Percentiles rank a stretch among this genome's conserved stretches.
Conservation (phyloP, 1,140 invertebrate species). For the Anagrus nilaparvatae region DNA sequence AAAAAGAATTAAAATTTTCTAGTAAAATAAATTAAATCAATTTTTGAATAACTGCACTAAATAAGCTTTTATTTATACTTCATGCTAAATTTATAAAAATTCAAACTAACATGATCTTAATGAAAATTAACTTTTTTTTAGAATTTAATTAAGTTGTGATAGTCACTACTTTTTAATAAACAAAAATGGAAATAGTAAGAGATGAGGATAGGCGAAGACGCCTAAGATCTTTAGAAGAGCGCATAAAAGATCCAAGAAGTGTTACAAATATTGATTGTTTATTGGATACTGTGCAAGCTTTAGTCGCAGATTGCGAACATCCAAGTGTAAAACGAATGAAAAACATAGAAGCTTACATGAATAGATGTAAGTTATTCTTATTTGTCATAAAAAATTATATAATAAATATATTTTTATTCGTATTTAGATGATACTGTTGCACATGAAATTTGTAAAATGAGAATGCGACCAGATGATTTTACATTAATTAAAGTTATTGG, state of each 20-base stretch:
- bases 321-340: conserved; percentile 90
- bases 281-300: conserved; percentile 89
- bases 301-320: conserved; percentile 93
- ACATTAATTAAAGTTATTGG: conserved; percentile 96
- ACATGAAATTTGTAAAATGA: conserved; percentile 71
- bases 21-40: too few species aligned
- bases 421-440: conserved; percentile 81
- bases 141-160: too few species aligned
- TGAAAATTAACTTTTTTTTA: conserved; percentile 13
- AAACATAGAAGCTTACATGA: conserved; percentile 93
- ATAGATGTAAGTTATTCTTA: conserved; percentile 75
- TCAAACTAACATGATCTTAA: conserved; percentile 13
- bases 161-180: conserved; percentile 7
- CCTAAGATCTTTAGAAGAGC: conserved; percentile 67
- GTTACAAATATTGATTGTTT: conserved; percentile 89
- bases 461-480: conserved; percentile 95
- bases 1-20: too few species aligned
- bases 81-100: conserved; percentile 16
- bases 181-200: conserved; percentile 53
- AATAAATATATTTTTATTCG: conserved; percentile 1
- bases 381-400: conserved; percentile 3
- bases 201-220: conserved; percentile 68
- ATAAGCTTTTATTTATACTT: conserved; percentile 11
- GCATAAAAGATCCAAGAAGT: conserved; percentile 76
- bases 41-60: too few species aligned